Evolutionary conservation across 2,888 invertebrate genomes (phyloP).

Genomic region (Spisula solida): DNA sequence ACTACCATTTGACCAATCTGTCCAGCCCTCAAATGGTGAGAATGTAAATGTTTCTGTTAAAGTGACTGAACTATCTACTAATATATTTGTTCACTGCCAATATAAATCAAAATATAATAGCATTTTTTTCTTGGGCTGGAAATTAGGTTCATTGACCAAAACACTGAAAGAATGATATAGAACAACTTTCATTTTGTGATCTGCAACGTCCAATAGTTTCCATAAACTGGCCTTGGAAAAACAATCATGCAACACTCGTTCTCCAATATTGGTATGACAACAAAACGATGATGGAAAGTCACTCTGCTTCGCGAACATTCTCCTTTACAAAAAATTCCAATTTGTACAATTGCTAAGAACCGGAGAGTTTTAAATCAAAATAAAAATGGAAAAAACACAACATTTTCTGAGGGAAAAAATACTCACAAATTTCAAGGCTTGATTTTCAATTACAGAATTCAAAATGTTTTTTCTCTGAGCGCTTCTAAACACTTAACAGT

Average conservation of each 20-base stretch:
- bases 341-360: slow-evolving; percentile 24
- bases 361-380: slow-evolving; percentile 20
- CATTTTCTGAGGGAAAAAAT: not conserved
- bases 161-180: too few relatives aligned
- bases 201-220: not conserved
- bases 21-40: too few relatives aligned
- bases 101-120: too few relatives aligned
- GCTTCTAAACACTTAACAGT: slow-evolving; percentile 8
- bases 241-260: slow-evolving; percentile 3
- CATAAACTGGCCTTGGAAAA: not conserved
- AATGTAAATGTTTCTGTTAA: too few relatives aligned
- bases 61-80: too few relatives aligned
- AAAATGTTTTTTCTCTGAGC: not conserved
- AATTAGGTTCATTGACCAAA: too few relatives aligned
- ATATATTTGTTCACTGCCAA: too few relatives aligned
- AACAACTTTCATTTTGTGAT: too few relatives aligned
- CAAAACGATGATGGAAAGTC: not conserved
- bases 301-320: not conserved
- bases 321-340: slow-evolving; percentile 23
- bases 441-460: slow-evolving; percentile 23
- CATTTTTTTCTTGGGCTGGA: too few relatives aligned
- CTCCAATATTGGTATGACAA: slow-evolving; percentile 11
- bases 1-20: too few relatives aligned
- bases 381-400: slow-evolving; percentile 12
- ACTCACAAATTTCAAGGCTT: slow-evolving; percentile 15